These are phyloP conservation scores for Eulemur mongoz DNA, from an alignment of 2,797 vertebrate genomes.

Conservation along the genomic window DNA sequence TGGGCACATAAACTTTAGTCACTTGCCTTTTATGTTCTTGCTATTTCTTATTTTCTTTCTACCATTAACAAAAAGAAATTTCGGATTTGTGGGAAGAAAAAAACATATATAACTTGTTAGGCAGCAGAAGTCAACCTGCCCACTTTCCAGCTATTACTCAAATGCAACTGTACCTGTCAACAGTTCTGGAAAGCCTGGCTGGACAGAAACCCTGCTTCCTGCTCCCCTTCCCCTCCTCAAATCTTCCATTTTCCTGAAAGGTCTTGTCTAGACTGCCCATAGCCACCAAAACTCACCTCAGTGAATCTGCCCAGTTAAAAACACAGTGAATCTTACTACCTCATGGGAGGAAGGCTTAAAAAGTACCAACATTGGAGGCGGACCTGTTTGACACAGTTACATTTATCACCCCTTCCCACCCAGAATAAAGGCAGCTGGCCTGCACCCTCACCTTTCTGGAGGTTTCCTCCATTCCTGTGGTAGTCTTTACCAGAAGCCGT, in stretches of 20 bases:
- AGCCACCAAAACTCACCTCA: neutral
- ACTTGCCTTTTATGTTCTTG: neutral
- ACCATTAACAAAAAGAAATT: neutral
- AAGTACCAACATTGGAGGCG: neutral
- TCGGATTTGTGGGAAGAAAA: neutral
- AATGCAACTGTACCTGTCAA: neutral
- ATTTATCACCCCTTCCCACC: neutral
- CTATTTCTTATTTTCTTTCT: conserved; percentile 19
- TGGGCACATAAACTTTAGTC: neutral
- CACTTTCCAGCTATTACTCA: neutral
- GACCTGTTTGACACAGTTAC: neutral
- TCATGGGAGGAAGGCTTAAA: neutral
- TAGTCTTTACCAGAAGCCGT: neutral
- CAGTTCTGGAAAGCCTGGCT: neutral
- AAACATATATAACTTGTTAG: neutral
- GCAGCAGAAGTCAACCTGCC: neutral
- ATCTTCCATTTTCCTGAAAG: neutral
- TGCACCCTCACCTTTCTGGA: conserved; percentile 50
- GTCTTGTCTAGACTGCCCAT: neutral
- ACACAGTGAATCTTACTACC: neutral
- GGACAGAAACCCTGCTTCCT: neutral
- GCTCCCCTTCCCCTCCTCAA: neutral
- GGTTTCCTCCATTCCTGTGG: neutral
- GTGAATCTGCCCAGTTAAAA: neutral
- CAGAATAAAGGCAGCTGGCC: neutral